Conservation (phyloP, 2,888 invertebrate species). For the Microplitis manilae region DNA sequence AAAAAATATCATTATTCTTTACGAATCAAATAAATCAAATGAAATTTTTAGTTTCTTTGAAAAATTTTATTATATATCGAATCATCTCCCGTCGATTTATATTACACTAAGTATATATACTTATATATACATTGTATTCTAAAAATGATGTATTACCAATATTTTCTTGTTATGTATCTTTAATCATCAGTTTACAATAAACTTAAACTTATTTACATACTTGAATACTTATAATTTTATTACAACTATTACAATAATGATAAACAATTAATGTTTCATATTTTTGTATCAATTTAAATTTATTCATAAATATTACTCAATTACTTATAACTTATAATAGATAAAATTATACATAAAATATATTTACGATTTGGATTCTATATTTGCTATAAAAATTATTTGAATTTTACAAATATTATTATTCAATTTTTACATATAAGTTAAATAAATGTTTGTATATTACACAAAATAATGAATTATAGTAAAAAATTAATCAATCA, state of each 20-base stretch:
- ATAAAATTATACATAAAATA: neutral
- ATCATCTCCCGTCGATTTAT: conserved; percentile 13
- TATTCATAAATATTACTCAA: neutral
- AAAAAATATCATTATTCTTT: neutral
- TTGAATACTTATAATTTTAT: conserved; percentile 44
- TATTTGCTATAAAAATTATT: neutral
- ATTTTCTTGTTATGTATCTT: conserved; percentile 62
- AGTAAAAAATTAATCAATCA: too few relatives aligned
- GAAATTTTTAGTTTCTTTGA: conserved; percentile 9
- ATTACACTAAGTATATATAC: conserved; percentile 45
- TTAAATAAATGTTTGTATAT: too few relatives aligned
- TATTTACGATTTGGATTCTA: neutral
- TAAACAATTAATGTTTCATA: too few relatives aligned
- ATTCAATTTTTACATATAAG: too few relatives aligned
- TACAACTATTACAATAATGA: neutral
- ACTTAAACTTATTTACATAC: conserved; percentile 50
- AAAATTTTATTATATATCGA: neutral
- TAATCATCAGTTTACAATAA: conserved; percentile 36
- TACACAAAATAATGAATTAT: too few relatives aligned
- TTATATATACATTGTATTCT: conserved; percentile 49
- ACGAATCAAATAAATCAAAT: conserved; percentile 15
- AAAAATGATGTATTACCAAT: conserved; percentile 60
- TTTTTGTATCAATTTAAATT: too few relatives aligned
- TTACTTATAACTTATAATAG: neutral
- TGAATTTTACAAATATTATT: too few relatives aligned